phyloP scores from a whole-genome alignment of 2,113 vertebrate genomes.

The Trichechus manatus region DNA sequence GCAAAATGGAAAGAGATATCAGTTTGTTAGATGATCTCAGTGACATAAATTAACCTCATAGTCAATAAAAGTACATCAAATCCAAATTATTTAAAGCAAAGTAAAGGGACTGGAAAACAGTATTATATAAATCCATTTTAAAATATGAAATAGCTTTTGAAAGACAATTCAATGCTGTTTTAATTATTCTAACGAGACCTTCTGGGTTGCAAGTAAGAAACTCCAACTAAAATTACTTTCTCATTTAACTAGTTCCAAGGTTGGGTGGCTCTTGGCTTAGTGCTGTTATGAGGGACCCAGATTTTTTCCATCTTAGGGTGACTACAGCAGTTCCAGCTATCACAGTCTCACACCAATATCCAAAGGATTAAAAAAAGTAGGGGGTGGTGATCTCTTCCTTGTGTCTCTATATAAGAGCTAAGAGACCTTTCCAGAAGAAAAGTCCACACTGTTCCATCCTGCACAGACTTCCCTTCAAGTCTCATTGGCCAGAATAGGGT shows the following conservation, averaged over 20 bases:
- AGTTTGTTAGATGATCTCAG: not conserved
- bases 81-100: constrained; percentile 9
- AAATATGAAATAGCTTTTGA: not conserved
- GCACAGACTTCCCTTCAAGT: not conserved
- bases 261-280: not conserved
- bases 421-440: not conserved
- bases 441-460: not conserved
- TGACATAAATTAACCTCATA: not conserved
- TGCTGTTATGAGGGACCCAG: not conserved
- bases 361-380: not conserved
- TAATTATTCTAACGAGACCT: not conserved
- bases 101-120: not conserved
- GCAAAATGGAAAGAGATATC: not conserved
- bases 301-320: not conserved
- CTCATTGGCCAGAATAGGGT: not conserved
- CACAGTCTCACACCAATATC: not conserved
- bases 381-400: not conserved
- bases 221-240: not conserved
- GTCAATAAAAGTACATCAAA: not conserved
- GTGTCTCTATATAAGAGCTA: not conserved
- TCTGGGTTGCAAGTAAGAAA: not conserved
- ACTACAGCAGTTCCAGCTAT: not conserved
- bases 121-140: not conserved
- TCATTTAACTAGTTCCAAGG: not conserved
- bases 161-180: not conserved